Evolutionary conservation across 2,888 invertebrate species (phyloP).

Genomic region (Monochamus alternatus): DNA sequence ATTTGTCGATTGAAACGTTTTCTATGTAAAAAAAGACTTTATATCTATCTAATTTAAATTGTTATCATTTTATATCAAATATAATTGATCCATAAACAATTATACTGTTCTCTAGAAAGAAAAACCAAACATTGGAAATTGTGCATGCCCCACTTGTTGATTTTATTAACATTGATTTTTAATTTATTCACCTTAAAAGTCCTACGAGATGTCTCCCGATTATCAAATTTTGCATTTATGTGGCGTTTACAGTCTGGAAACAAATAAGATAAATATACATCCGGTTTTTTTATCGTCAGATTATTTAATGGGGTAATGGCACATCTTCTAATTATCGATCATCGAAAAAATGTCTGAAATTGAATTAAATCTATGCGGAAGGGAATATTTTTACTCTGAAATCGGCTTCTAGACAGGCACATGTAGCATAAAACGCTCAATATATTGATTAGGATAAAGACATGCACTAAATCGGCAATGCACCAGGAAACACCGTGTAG

Average conservation of each 20-base stretch:
- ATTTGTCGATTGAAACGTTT: too few relatives aligned
- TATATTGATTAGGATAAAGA: constrained; percentile 46
- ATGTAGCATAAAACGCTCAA: constrained; percentile 38
- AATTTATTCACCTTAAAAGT: background rate
- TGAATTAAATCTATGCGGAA: constrained; percentile 1
- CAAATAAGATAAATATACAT: background rate
- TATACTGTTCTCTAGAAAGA: too few relatives aligned
- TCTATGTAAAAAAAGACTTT: too few relatives aligned
- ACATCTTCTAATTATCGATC: constrained; percentile 24
- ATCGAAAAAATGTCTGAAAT: constrained; percentile 4
- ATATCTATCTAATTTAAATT: too few relatives aligned
- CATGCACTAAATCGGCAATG: constrained; percentile 43
- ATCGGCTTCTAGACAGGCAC: constrained; percentile 31
- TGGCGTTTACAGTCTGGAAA: too few relatives aligned
- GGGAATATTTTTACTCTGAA: constrained; percentile 16
- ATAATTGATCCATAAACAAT: too few relatives aligned
- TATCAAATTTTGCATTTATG: too few relatives aligned
- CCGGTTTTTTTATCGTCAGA: background rate
- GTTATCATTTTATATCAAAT: too few relatives aligned
- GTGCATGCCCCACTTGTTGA: constrained; percentile 7
- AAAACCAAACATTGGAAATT: too few relatives aligned
- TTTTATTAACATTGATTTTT: constrained; percentile 13
- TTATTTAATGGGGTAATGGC: background rate
- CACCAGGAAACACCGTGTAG: constrained; percentile 32
- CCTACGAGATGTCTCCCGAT: background rate